Base-by-base conservation (phyloP, 2,113 vertebrate genomes). In the Pica pica region DNA sequence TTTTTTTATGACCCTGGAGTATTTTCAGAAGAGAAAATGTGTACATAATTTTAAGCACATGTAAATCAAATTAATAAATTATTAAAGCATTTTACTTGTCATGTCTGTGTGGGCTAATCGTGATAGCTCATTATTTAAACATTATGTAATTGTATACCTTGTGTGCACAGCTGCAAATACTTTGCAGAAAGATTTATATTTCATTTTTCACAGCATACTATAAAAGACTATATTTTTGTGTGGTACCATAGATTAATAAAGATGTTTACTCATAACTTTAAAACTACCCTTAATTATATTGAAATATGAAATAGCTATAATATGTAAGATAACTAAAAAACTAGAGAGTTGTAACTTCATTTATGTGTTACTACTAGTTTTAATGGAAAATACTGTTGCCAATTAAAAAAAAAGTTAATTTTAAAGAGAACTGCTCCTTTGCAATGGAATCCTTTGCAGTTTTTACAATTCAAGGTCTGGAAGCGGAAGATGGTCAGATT, bases 31-130 rank as follows among this genome's bases (percentile, higher is more conserved):
- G 89, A 95, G 87, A 97, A 97, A 96, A 96, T 96, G 83, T 92
- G 76, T 96, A 91, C 89, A 92, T 97, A 97, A 97, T 97, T 98
- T 98, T 97, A 97, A 97, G 93, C 94, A 95, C 93, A 97, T 94
- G 95, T 97, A 98, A 98, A 97, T 98, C 64, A 98, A 97, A 96
- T 97, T 97, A 98, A 97, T 97, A 96, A 96, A 97, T 97, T 97
- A 97, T 98, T 97, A 97, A 95, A 91, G 83, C 91, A 94, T 97
- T 98, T 98, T 98, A 94, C 94, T 97, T 98, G 96, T 98, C 96
- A 97, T 97, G 95, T 97, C 97, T 97, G 96, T 97, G 97, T 98
- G 96, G 96, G 80, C 95, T 98, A 97, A 97, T 98, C 74, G 24
- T 97, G 96, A 97, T 97, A 97, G 93, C 96, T 98, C 94, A 97